Percentiles rank a stretch among this genome's conserved stretches.
These are phyloP conservation scores for honey bee (Apis mellifera) DNA, from an alignment of 1,140 invertebrate genomes.

Conservation along the genomic window Amel_HAv3.1 CM009944.2:4265501-4266000, in stretches of 20 bases:
- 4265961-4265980: background rate
- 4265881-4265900: slow-evolving; percentile 69
- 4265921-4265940: slow-evolving; percentile 9
- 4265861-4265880: slow-evolving; percentile 61
- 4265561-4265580: background rate
- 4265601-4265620: slow-evolving; percentile 37
- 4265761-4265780: slow-evolving; percentile 45
- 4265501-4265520: slow-evolving; percentile 49
- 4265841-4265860: slow-evolving; percentile 51
- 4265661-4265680: slow-evolving; percentile 48
- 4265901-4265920: slow-evolving; percentile 57
- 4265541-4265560: slow-evolving; percentile 23
- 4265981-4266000: background rate
- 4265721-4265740: slow-evolving; percentile 62
- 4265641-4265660: slow-evolving; percentile 5
- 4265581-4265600: slow-evolving; percentile 1
- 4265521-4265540: slow-evolving; percentile 44
- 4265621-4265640: slow-evolving; percentile 13
- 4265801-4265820: slow-evolving; percentile 42
- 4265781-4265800: slow-evolving; percentile 59
- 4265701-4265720: slow-evolving; percentile 57
- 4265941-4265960: background rate
- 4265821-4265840: slow-evolving; percentile 28
- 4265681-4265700: slow-evolving; percentile 60
- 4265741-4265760: slow-evolving; percentile 25